These are phyloP conservation scores for Antechinus flavipes DNA, from an alignment of 2,113 vertebrate genomes.

Conservation along the genomic window DNA sequence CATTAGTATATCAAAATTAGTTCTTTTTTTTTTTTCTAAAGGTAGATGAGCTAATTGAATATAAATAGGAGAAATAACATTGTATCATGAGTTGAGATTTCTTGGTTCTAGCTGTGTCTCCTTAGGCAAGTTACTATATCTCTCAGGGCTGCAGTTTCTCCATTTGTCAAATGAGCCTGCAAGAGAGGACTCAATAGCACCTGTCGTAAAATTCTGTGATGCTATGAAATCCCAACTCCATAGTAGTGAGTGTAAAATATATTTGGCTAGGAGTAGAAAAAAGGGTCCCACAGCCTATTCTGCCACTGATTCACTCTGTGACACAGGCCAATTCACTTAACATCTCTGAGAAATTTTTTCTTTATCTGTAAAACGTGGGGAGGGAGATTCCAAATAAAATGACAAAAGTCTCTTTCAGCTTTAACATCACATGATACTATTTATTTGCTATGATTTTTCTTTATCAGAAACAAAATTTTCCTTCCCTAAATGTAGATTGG, in stretches of 20 bases:
- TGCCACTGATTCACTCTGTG: background rate
- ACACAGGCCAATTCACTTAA: background rate
- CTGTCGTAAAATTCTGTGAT: background rate
- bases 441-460: background rate
- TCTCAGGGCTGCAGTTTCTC: background rate
- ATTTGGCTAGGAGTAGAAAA: background rate
- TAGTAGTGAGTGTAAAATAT: background rate
- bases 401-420: background rate
- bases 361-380: background rate
- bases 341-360: background rate
- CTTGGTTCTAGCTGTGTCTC: background rate
- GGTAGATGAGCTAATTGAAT: background rate
- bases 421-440: background rate
- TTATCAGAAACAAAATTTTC: background rate
- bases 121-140: background rate
- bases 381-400: background rate
- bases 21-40: background rate
- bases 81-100: background rate
- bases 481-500: background rate
- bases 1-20: background rate
- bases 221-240: constrained; percentile 7
- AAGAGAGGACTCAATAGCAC: background rate
- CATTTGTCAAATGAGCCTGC: background rate
- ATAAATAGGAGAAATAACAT: background rate
- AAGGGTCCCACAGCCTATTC: background rate